A percentile compares a stretch with the other conserved stretches of the same genome.
Evolutionary conservation across 2,113 vertebrate genomes (phyloP).

Genomic region (Grammatotria lemairii): DNA sequence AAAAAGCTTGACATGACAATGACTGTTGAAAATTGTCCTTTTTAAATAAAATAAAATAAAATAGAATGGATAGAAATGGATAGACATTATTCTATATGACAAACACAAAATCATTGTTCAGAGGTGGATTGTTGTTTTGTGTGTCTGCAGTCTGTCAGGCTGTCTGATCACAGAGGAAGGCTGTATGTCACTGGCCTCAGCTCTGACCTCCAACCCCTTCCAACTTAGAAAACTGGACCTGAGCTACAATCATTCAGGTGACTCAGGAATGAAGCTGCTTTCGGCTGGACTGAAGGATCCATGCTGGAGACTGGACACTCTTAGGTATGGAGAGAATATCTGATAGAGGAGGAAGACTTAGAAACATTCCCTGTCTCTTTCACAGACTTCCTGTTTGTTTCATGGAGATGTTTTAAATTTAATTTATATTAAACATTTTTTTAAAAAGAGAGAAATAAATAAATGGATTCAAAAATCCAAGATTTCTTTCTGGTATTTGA

Average conservation of each 20-base stretch:
- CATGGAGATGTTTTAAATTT: not conserved
- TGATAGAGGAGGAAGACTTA: not conserved
- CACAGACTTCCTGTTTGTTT: not conserved
- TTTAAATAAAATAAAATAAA: not conserved
- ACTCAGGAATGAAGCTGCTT: not conserved
- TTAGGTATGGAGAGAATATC: not conserved
- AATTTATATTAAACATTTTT: not conserved
- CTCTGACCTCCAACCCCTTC: not conserved
- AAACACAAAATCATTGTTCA: not conserved
- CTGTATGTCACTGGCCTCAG: not conserved
- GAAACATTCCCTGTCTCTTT: not conserved
- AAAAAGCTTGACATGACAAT: not conserved
- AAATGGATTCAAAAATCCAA: not conserved
- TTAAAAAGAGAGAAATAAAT: not conserved
- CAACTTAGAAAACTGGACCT: not conserved
- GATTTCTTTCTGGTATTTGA: not conserved
- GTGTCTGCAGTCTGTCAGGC: not conserved
- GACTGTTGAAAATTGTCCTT: not conserved
- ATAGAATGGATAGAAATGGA: fast-evolving
- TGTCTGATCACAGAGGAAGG: not conserved
- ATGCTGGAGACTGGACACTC: not conserved
- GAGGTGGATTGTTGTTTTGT: not conserved
- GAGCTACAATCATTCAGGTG: not conserved
- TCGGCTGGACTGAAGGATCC: not conserved
- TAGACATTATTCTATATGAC: not conserved